Percentiles rank a stretch among this genome's conserved stretches.
These are phyloP conservation scores for Dicycla oo DNA, from an alignment of 2,888 invertebrate genomes.

Conservation along the genomic window DNA sequence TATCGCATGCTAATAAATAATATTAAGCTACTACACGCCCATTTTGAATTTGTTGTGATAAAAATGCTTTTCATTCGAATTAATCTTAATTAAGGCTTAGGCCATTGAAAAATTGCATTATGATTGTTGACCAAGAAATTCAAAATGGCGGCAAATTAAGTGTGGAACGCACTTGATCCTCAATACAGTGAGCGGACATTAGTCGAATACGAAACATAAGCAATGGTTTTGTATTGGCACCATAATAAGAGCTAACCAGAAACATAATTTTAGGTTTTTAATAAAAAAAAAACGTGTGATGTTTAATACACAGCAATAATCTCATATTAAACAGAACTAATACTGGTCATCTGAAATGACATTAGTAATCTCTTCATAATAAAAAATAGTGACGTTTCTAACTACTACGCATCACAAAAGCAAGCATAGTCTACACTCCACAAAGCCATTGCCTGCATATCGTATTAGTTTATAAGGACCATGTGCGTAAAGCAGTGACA, in stretches of 20 bases:
- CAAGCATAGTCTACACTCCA: constrained; percentile 24
- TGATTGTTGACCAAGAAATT: constrained; percentile 69
- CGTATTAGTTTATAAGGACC: constrained; percentile 52
- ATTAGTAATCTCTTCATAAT: constrained; percentile 18
- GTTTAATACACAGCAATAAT: constrained; percentile 19
- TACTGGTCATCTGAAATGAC: not conserved
- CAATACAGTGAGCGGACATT: constrained; percentile 70
- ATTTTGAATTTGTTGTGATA: constrained; percentile 72
- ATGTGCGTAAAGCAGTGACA: constrained; percentile 67
- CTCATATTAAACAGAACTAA: constrained; percentile 6
- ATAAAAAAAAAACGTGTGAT: not conserved
- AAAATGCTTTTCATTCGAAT: constrained; percentile 45
- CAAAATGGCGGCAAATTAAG: constrained; percentile 78
- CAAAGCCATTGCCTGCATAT: constrained; percentile 46
- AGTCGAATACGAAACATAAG: constrained; percentile 40
- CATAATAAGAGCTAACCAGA: constrained; percentile 4
- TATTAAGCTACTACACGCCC: constrained; percentile 80
- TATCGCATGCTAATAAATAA: constrained; percentile 89
- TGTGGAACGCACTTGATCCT: constrained; percentile 79
- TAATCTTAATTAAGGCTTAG: constrained; percentile 44
- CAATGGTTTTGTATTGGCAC: constrained; percentile 43
- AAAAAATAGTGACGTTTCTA: constrained; percentile 8
- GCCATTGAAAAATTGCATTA: constrained; percentile 46
- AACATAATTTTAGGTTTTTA: not conserved
- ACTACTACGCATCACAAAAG: constrained; percentile 19